Evolutionary conservation across 2,888 invertebrate species (phyloP), one percentile per base, ranked within the genome.

Genomic region (Catocala nupta): DNA sequence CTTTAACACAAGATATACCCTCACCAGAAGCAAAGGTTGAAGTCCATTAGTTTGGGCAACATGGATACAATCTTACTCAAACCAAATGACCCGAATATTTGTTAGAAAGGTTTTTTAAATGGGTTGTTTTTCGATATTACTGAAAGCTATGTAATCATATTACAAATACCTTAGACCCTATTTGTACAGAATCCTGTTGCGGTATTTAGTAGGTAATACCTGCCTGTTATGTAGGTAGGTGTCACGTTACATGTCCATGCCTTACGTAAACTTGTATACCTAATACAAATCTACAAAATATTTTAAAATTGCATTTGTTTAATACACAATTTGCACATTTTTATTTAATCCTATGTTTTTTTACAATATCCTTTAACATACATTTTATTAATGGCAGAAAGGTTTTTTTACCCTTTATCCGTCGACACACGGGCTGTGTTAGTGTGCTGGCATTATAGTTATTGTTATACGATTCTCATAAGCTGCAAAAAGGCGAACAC

Each of bases 401-500:
- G 36, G 36, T 54, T 66, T 71, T 74, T 68, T 68, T 68, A 69
- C 62, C 66, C 70, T 73, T 67, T 71, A 70, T 75, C 61, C 59
- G 8, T 66, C 58, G 59, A 70, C 62, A 65, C 43, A 55, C 61
- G 55, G 53, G 51, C 51, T 73, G 74, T 75, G 70, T 73, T 68
- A 70, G 66, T 75, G 71, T 72, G 74, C 68, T 72, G 73, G 83
- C 69, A 82, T 86, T 88, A 85, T 12, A 16, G 68, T 73, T 75
- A 86, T 89, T 88, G 87, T 86, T 71, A 73, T 75, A 75, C 68
- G 75, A 79, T 80, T 77, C 78, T 81, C 64, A 77, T 85, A 88
- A 89, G 88, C 88, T 87, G 86, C 84, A 88, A 93, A 91, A 92
- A 90, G 92, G 84, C 91, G 84, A 84, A 84, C 88, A 81, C 85